Percentiles rank a stretch among this genome's conserved stretches.
Conservation (phyloP, 2,113 vertebrate genomes). For the Rhynchomys soricoides region DNA sequence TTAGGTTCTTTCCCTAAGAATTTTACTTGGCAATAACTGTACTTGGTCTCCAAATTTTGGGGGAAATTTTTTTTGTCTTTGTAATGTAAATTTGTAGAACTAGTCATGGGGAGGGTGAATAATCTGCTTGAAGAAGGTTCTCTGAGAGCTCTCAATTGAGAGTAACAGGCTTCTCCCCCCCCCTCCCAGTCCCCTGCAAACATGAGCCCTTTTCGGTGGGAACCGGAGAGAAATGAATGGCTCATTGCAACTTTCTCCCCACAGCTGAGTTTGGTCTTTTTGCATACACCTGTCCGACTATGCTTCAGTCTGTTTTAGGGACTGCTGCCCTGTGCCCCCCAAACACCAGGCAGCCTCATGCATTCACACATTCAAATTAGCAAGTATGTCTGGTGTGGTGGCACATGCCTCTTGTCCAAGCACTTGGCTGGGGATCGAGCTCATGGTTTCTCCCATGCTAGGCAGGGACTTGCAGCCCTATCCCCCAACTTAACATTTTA, state of each 20-base stretch:
- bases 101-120: conserved; percentile 64
- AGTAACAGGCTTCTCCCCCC: neutral
- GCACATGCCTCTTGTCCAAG: neutral
- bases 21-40: conserved; percentile 24
- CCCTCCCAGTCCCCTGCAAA: neutral
- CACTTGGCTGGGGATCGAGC: neutral
- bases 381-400: neutral
- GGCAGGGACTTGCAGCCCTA: neutral
- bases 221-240: neutral
- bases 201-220: neutral
- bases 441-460: neutral
- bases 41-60: conserved; percentile 67
- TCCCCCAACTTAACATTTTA: no score
- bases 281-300: neutral
- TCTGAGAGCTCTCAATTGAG: neutral
- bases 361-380: neutral
- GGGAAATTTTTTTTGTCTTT: conserved; percentile 75
- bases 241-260: neutral
- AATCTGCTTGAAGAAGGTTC: conserved; percentile 44
- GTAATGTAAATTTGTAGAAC: conserved; percentile 73
- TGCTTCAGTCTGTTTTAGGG: neutral
- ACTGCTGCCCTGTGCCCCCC: neutral
- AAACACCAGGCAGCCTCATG: neutral
- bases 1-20: conserved; percentile 67
- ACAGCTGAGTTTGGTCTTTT: neutral